Evolutionary conservation across 2,888 invertebrate genomes (phyloP), one percentile per base, ranked within the genome.

Genomic region (Protonemura montana): DNA sequence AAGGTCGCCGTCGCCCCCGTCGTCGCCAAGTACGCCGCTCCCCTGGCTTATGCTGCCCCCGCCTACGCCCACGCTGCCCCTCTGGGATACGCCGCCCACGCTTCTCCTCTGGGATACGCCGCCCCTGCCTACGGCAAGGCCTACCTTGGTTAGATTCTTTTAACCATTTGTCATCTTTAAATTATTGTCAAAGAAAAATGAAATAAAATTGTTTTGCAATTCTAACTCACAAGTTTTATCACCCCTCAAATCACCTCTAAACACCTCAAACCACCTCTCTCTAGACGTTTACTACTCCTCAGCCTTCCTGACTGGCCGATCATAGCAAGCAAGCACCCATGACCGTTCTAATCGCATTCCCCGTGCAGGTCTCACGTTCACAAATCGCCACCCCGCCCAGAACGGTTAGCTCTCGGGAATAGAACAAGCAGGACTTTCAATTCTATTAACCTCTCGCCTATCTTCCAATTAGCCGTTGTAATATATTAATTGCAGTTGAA

Each of bases 11-110:
- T 76, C 28, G 84, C 76, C 76, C 84, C 84, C 84, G 85, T 78
- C 28, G 85, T 85, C 29, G 85, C 85, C 85, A 85, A 85, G 85
- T 6, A n/a, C 85, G 82, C 81, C 82, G 86, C 82, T n/a, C 86
- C 86, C 81, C 77, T 35, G 13, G 85, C 76, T 26, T 84, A 76
- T 25, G 80, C 78, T 41, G 78, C 35, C 85, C 41, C 78, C 85
- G 84, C 59, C 27, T 41, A 84, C 85, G 84, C 59, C 84, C 42
- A 59, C 59, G 59, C 59, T 59, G 41, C 41, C 41, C 59, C 59
- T 59, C 59, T 76, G n/a, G 80, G 28, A 21, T 78, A 85, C 85
- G 85, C 85, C 77, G 85, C 59, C 41, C 85, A 35, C 85, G 30
- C 30, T 41, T 42, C 86, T 16, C 80, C 81, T 27, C 29, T 76